Evolutionary conservation across 2,888 invertebrate species (phyloP).

Genomic region (Patella ulyssiponensis): DNA sequence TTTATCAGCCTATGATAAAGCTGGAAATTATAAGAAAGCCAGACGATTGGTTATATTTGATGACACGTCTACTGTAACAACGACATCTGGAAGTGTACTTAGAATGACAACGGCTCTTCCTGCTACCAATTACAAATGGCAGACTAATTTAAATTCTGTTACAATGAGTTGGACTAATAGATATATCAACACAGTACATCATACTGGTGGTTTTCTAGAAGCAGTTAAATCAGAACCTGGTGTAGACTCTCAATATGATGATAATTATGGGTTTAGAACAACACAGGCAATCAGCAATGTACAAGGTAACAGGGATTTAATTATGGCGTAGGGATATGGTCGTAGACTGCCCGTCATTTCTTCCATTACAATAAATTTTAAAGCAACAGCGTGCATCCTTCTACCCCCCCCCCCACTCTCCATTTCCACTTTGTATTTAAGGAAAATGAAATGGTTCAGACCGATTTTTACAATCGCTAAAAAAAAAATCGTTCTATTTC

Average conservation of each 20-base stretch:
- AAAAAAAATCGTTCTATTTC: neutral
- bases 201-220: neutral
- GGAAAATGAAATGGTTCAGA: no score
- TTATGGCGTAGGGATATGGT: no score
- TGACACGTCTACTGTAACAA: neutral
- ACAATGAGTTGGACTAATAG: neutral
- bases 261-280: slow-evolving; percentile 28
- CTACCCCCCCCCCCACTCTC: no score
- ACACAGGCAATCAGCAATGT: slow-evolving; percentile 20
- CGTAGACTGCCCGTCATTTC: no score
- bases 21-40: neutral
- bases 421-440: no score
- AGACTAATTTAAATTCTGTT: neutral
- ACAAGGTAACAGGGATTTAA: slow-evolving; percentile 16
- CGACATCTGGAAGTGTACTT: neutral
- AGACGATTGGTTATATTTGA: slow-evolving; percentile 11
- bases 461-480: no score
- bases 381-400: no score
- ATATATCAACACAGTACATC: neutral
- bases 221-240: slow-evolving; percentile 2
- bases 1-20: neutral
- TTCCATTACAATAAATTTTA: no score
- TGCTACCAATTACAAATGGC: neutral
- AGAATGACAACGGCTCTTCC: neutral
- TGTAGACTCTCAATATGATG: slow-evolving; percentile 29